Conservation (phyloP, 2,888 invertebrate species). For the Gerosis bhagava region DNA sequence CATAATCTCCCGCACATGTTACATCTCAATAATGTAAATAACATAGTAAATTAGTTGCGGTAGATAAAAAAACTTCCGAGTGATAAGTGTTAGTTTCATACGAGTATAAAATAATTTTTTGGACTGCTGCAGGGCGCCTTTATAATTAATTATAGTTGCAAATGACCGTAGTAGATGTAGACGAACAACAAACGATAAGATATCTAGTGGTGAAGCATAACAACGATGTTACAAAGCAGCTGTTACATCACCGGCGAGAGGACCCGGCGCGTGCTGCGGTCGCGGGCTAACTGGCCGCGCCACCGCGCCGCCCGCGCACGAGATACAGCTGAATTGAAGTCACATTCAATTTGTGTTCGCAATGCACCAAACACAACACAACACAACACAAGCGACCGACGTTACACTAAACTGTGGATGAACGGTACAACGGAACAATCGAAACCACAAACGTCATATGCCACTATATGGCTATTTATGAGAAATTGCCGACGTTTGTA, state of each 20-base stretch:
- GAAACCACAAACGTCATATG: conserved; percentile 48
- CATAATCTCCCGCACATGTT: no score
- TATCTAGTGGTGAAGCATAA: conserved; percentile 14
- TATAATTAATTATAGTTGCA: no score
- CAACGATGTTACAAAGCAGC: conserved; percentile 32
- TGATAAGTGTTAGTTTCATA: no score
- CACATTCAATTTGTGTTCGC: conserved; percentile 53
- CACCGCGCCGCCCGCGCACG: conserved; percentile 50
- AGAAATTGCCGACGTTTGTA: conserved; percentile 36
- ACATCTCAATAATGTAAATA: no score
- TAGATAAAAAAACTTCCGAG: no score
- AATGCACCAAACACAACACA: no score
- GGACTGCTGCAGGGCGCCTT: no score
- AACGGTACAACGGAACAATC: conserved; percentile 53
- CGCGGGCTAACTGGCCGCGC: conserved; percentile 62
- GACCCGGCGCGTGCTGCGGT: conserved; percentile 61
- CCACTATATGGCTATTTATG: conserved; percentile 42
- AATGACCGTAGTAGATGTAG: no score
- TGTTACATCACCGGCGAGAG: conserved; percentile 37
- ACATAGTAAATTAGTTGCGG: no score
- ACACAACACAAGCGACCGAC: no score
- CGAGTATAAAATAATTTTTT: no score
- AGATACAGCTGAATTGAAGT: conserved; percentile 53
- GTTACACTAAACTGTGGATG: no score
- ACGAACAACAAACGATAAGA: conserved; percentile 16